These are phyloP conservation scores for Plutomurus gul DNA, from an alignment of 1,140 invertebrate species.

Conservation along the genomic window DNA sequence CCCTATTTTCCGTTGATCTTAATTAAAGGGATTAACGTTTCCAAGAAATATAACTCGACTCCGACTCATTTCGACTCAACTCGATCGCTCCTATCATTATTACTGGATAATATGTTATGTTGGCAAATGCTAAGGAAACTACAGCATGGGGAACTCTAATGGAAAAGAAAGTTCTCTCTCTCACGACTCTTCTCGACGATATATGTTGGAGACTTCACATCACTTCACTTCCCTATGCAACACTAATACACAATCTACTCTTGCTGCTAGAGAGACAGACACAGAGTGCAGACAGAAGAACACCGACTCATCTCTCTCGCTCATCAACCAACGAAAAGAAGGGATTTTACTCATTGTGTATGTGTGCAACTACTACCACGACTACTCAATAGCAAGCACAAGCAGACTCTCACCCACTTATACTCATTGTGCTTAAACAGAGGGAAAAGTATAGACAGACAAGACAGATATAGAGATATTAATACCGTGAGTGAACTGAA, in stretches of 20 bases:
- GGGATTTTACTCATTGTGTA: conserved; percentile 6
- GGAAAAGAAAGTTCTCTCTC: not conserved
- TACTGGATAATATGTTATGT: conserved; percentile 9
- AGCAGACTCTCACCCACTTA: not conserved
- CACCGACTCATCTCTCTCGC: conserved; percentile 17
- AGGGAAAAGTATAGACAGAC: not conserved
- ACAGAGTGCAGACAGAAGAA: not conserved
- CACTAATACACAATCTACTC: not conserved
- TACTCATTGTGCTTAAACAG: not conserved
- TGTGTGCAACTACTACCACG: not conserved
- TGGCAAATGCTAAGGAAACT: not conserved
- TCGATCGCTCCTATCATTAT: not conserved
- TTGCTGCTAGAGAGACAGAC: not conserved
- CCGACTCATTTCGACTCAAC: not conserved
- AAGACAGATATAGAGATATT: not conserved
- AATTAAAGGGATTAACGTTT: conserved; percentile 53
- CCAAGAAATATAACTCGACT: conserved; percentile 28
- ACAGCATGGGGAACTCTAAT: not conserved
- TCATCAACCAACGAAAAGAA: conserved; percentile 27
- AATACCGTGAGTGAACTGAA: conserved; percentile 18
- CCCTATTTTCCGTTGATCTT: conserved; percentile 47
- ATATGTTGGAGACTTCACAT: not conserved
- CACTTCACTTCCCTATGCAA: not conserved
- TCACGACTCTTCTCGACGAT: too few relatives aligned
- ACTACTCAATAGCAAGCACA: not conserved